phyloP scores from a whole-genome alignment of 2,797 vertebrate genomes.

The Ataeniobius toweri region DNA sequence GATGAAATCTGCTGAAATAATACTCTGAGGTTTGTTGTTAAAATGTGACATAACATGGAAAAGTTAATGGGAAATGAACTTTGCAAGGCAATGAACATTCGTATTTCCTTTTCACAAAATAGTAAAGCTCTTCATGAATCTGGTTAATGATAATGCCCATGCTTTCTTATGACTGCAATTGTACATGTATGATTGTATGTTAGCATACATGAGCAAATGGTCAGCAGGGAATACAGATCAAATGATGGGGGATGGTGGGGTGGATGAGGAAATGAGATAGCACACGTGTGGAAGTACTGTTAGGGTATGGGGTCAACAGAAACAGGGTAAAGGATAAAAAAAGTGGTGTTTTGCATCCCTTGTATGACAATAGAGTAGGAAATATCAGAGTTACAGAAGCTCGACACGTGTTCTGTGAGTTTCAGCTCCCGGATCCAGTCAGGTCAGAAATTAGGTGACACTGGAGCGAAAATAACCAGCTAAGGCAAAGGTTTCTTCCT shows the following conservation, averaged over 20 bases:
- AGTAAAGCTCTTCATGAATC: neutral
- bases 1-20: neutral
- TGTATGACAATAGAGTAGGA: conserved; percentile 4
- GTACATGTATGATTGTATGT: conserved; percentile 49
- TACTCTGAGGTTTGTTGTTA: neutral
- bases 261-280: conserved; percentile 34
- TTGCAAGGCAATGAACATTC: too few relatives aligned
- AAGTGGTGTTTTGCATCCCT: conserved; percentile 24
- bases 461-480: conserved; percentile 37
- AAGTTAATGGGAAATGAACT: neutral
- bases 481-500: conserved; percentile 41
- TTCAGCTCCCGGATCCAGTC: conserved; percentile 12
- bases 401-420: conserved; percentile 16
- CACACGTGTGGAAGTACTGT: conserved; percentile 37
- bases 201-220: conserved; percentile 31
- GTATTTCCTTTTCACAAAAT: neutral
- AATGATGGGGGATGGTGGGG: conserved; percentile 61
- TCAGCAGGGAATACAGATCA: conserved; percentile 57
- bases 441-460: conserved; percentile 43
- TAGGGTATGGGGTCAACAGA: conserved; percentile 55
- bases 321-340: conserved; percentile 41
- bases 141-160: conserved; percentile 9
- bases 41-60: neutral
- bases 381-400: conserved; percentile 17
- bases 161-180: conserved; percentile 42